A percentile compares a stretch with the other conserved stretches of the same genome.
These are phyloP conservation scores for Hapalemur alaotrensis DNA, from an alignment of 2,797 vertebrate genomes.

Conservation along the genomic window DNA sequence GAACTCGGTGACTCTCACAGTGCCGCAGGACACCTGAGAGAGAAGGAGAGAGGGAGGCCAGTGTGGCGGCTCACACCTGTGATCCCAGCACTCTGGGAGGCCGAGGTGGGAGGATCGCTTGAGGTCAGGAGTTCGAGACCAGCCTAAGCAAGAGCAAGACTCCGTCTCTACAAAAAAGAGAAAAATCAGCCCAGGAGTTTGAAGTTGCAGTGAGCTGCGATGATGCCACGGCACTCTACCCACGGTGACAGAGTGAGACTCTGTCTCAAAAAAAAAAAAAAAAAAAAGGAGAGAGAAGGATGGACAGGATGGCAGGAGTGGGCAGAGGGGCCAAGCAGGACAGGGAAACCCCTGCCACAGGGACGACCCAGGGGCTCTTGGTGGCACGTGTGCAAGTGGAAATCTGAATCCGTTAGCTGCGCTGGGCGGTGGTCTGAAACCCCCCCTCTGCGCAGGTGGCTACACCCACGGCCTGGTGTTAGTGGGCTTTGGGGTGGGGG, in stretches of 20 bases:
- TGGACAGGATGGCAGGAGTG: not conserved
- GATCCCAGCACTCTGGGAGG: not conserved
- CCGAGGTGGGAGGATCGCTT: not conserved
- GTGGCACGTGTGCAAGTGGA: no score
- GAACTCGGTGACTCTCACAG: not conserved
- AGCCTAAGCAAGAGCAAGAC: not conserved
- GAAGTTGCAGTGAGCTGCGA: not conserved
- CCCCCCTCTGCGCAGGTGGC: not conserved
- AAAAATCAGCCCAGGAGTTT: not conserved
- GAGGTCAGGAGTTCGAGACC: not conserved
- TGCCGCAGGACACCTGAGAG: not conserved
- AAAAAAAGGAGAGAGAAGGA: not conserved
- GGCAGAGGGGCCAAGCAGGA: no score
- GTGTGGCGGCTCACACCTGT: not conserved
- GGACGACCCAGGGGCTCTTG: no score
- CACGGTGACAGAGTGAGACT: not conserved
- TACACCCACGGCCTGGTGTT: no score
- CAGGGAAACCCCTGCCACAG: rapidly evolving
- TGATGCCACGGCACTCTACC: not conserved
- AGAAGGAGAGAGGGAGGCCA: not conserved
- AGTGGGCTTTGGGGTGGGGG: not conserved
- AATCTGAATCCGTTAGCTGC: not conserved
- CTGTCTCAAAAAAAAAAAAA: no score
- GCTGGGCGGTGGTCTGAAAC: not conserved
- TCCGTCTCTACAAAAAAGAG: not conserved